phyloP scores from a whole-genome alignment of 2,888 invertebrate genomes.

The Harmothoe impar region DNA sequence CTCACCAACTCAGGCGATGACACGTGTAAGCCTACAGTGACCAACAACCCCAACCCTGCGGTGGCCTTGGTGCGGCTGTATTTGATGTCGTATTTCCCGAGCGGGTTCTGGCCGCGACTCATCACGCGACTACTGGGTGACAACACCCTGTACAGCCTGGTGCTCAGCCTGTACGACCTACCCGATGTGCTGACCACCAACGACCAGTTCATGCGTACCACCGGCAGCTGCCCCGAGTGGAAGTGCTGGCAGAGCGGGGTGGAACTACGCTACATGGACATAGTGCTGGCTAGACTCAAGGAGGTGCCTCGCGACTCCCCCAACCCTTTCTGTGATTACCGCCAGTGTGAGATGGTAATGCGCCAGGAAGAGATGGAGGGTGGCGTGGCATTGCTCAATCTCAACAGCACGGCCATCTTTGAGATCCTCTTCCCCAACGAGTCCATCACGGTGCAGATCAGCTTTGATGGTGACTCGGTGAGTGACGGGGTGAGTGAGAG shows the following conservation, averaged over 20 bases:
- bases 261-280: slow-evolving; percentile 91
- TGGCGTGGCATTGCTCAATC: slow-evolving; percentile 92
- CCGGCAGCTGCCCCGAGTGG: slow-evolving; percentile 86
- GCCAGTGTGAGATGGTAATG: slow-evolving; percentile 82
- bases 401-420: slow-evolving; percentile 91
- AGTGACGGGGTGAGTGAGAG: neutral
- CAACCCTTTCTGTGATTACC: slow-evolving; percentile 84
- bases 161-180: slow-evolving; percentile 83
- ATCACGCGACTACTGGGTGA: slow-evolving; percentile 96
- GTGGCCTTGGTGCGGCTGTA: slow-evolving; percentile 82
- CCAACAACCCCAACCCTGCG: slow-evolving; percentile 68
- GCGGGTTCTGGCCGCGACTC: slow-evolving; percentile 98
- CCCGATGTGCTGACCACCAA: slow-evolving; percentile 48
- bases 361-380: slow-evolving; percentile 89
- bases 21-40: slow-evolving; percentile 43
- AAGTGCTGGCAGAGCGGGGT: slow-evolving; percentile 96
- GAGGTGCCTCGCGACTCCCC: slow-evolving; percentile 88
- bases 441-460: slow-evolving; percentile 84
- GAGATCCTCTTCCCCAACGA: slow-evolving; percentile 92
- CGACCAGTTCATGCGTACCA: slow-evolving; percentile 26
- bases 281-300: slow-evolving; percentile 91
- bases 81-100: slow-evolving; percentile 96
- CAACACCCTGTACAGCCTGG: slow-evolving; percentile 77
- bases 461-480: neutral
- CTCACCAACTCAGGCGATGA: neutral